A percentile compares a stretch with the other conserved stretches of the same genome.
Evolutionary conservation across 2,797 vertebrate genomes (phyloP).

Genomic region (Pangasius macronema): DNA sequence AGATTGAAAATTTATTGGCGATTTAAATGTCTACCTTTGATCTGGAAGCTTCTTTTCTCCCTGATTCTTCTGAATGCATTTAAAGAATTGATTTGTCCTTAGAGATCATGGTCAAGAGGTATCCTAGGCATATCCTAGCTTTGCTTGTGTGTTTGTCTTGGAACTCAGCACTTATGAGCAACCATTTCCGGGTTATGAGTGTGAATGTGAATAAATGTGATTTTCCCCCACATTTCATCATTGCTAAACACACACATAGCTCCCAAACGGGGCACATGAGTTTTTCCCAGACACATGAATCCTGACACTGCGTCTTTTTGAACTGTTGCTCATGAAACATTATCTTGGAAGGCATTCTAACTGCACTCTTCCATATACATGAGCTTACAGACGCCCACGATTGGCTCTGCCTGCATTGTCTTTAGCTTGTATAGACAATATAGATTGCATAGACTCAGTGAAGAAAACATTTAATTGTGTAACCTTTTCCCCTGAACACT

Average conservation of each 20-base stretch:
- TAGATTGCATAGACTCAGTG: not conserved
- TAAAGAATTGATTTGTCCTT: not conserved
- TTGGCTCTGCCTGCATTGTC: not conserved
- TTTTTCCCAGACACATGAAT: slow-evolving; percentile 1
- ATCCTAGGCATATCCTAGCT: not conserved
- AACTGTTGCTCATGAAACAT: not conserved
- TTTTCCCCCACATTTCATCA: not conserved
- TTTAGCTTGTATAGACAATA: not conserved
- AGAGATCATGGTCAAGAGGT: not conserved
- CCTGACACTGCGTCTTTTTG: not conserved
- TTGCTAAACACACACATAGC: not conserved
- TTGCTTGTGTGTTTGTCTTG: not conserved
- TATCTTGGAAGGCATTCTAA: slow-evolving; percentile 3
- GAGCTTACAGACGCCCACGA: not conserved
- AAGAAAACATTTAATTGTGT: not conserved
- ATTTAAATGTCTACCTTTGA: not conserved
- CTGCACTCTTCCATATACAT: slow-evolving; percentile 16
- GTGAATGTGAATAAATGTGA: not conserved
- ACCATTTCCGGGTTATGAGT: not conserved
- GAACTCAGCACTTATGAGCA: not conserved
- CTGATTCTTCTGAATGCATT: not conserved
- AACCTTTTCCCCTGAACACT: slow-evolving; percentile 2
- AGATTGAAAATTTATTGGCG: not conserved
- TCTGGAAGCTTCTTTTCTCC: not conserved
- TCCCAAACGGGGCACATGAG: not conserved